phyloP scores from a whole-genome alignment of 2,797 vertebrate genomes.

The Dallia pectoralis region DNA sequence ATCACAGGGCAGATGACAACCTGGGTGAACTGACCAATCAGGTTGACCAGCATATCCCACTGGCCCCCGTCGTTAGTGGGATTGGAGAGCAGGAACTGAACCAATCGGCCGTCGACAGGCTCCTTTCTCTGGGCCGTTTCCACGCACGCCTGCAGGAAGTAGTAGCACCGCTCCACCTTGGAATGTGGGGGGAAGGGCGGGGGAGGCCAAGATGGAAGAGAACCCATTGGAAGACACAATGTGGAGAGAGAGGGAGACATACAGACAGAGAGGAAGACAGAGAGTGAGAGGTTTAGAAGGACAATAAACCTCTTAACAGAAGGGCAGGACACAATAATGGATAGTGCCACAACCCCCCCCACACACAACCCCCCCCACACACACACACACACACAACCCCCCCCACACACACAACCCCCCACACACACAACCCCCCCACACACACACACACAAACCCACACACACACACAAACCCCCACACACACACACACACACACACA shows the following conservation, averaged over 20 bases:
- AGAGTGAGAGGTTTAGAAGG: slow-evolving; percentile 47
- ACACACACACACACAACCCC: too few species aligned
- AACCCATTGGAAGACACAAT: neutral
- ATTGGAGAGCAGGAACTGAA: slow-evolving; percentile 92
- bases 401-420: too few species aligned
- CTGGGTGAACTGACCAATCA: slow-evolving; percentile 82
- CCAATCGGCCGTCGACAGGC: slow-evolving; percentile 88
- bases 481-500: neutral
- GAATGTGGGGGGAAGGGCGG: neutral
- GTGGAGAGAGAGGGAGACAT: neutral
- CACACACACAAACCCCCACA: too few species aligned
- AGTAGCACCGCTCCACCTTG: slow-evolving; percentile 94
- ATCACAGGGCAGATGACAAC: neutral
- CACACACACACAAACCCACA: too few species aligned
- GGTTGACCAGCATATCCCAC: slow-evolving; percentile 98
- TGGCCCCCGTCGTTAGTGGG: slow-evolving; percentile 96
- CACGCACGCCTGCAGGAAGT: slow-evolving; percentile 90
- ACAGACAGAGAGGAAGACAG: neutral
- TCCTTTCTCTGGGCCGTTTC: slow-evolving; percentile 91
- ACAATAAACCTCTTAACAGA: neutral
- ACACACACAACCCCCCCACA: too few species aligned
- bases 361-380: neutral
- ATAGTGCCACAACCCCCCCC: too few species aligned
- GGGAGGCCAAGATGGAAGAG: neutral
- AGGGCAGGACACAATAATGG: neutral